Evolutionary conservation across 1,140 invertebrate species (phyloP), one percentile per base, ranked within the genome.

Genomic region (Scylla paramamosain): DNA sequence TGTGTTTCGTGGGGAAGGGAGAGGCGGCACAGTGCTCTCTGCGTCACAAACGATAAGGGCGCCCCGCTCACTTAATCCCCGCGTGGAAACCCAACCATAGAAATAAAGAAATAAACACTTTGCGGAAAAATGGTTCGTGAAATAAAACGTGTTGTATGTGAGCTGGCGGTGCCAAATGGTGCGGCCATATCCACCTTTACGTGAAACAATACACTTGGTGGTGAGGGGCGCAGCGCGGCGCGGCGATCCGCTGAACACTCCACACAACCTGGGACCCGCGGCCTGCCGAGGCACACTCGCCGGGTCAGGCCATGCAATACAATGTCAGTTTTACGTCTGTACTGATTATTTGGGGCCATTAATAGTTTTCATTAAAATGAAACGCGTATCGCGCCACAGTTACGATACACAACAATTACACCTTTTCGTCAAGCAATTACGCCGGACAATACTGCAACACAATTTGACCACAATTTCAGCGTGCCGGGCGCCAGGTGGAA

Each of bases 281-380:
- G 67, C 67, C 10, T 20, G 20, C 0, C 2, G 67, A 20, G 67
- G 10, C 12, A n/a, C 67, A 20, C 67, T 39, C 67, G 20, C 20
- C 20, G 67, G 67, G 67, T 12, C 12, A n/a, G 7, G 67, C 67
- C 67, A n/a, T 7, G 67, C 67, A 77, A 77, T 77, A 77, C 67
- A 77, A 77, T 77, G 67, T n/a, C 67, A 77, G 67, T 77, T 77
- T 77, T 77, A 77, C 67, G 67, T 77, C 67, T 77, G 67, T 77
- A 77, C 67, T 77, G 67, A 77, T 77, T n/a, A 77, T 77, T 77
- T 77, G 67, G 67, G 25, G 67, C 67, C 67, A 77, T 77, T 77
- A 77, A 77, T 77, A 77, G 67, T 77, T 77, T 77, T 77, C 67
- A 77, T 77, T 77, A 77, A 77, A 77, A 77, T 77, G 67, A 77